phyloP scores from a whole-genome alignment of 2,113 vertebrate genomes.

The Okapia johnstoni region DNA sequence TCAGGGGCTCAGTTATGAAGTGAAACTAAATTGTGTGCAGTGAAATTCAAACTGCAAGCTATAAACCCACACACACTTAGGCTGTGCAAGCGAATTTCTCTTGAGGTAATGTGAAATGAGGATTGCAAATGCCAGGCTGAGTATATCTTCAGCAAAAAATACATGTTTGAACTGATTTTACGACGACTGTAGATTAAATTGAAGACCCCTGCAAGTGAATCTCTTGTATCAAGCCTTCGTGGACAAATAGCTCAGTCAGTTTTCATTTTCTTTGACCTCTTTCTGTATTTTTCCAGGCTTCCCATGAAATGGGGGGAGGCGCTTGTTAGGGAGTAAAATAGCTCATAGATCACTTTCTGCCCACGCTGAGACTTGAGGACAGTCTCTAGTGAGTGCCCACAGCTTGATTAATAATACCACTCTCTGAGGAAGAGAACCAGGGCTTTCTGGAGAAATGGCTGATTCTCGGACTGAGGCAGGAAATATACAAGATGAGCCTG shows the following conservation, averaged over 20 bases:
- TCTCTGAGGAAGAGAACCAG: neutral
- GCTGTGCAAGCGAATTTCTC: neutral
- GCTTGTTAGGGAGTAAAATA: neutral
- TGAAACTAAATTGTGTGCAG: conserved; percentile 6
- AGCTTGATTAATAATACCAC: neutral
- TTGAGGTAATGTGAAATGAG: neutral
- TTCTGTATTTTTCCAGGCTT: neutral
- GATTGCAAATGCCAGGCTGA: neutral
- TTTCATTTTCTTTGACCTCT: neutral
- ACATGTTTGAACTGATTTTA: neutral
- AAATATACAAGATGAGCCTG: neutral
- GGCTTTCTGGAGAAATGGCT: neutral
- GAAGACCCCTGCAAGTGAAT: neutral
- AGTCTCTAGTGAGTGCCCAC: neutral
- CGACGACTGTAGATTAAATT: neutral
- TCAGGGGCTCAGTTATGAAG: conserved; percentile 6
- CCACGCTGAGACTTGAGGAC: neutral
- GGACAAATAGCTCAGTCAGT: neutral
- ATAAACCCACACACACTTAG: neutral
- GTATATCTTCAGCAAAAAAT: neutral
- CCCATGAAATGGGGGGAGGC: accelerated
- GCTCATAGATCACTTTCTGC: neutral
- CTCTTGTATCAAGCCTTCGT: neutral
- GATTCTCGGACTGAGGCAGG: neutral
- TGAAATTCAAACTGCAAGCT: neutral